Evolutionary conservation across 2,113 vertebrate species (phyloP), one percentile per base, ranked within the genome.

Genomic region (Tyto alba): DNA sequence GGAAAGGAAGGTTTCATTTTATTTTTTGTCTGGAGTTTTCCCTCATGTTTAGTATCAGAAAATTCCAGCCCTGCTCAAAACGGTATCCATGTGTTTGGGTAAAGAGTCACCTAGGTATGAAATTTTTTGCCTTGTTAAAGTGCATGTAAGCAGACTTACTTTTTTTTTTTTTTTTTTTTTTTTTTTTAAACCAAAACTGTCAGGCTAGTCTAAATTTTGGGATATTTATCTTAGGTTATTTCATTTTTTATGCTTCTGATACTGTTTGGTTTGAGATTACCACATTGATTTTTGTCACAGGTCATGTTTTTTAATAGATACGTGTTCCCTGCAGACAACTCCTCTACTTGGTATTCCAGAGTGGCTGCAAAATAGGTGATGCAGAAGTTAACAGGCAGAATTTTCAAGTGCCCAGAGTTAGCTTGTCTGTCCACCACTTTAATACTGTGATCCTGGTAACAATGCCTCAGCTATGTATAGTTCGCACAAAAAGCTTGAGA

Each of bases 251-350:
- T 97, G 91, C 87, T 96, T 97, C 95, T 97, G 97, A 98, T 98
- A 97, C 95, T 98, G 95, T 97, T 98, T 98, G 96, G 79, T 91
- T 98, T 98, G 94, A 98, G 97, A 98, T 98, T 97, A 98, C 91
- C 88, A 88, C 97, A 98, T 97, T 97, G 98, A 98, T 98, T 98
- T 98, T 97, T 97, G 97, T 98, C 96, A 96, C 95, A 97, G 96
- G 97, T 98, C 97, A 96, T 98, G 97, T 96, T 98, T 98, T 98
- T 98, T 96, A 96, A 97, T 98, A 98, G 95, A 96, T 97, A 77
- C 95, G 67, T 93, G 90, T 94, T 97, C 96, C 85, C 82, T 97
- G 95, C 88, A 96, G 97, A 97, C 96, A 95, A 94, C 66, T 85
- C 41, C 82, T 64, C 79, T 96, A 36, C 75, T 96, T 47, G 6